A percentile compares a stretch with the other conserved stretches of the same genome.
Evolutionary conservation across 2,113 vertebrate genomes (phyloP).

Genomic region (Caranx melampygus): DNA sequence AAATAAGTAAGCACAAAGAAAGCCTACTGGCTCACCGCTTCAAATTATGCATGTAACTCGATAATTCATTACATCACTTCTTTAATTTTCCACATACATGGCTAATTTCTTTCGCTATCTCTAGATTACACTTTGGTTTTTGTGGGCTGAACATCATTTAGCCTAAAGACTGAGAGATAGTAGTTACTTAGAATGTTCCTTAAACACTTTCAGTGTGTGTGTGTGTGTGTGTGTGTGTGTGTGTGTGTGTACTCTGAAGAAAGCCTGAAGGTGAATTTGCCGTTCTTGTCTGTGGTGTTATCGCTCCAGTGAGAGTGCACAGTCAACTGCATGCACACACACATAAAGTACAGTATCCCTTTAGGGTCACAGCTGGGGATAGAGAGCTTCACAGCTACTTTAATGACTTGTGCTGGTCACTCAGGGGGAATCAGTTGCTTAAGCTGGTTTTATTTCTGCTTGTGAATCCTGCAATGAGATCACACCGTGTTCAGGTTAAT

Average conservation of each 20-base stretch:
- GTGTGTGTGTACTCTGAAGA: background rate
- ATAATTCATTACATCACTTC: conserved; percentile 47
- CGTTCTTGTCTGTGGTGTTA: conserved; percentile 47
- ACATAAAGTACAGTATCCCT: conserved; percentile 16
- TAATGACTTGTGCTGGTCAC: conserved; percentile 54
- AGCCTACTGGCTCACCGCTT: conserved; percentile 31
- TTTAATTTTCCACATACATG: conserved; percentile 40
- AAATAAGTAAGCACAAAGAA: conserved; percentile 5
- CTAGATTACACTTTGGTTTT: conserved; percentile 28
- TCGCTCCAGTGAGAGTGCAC: conserved; percentile 3
- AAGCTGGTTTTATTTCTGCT: background rate
- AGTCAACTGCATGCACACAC: background rate
- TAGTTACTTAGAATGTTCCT: conserved; percentile 39
- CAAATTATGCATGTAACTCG: conserved; percentile 42
- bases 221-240: background rate
- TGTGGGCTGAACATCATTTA: conserved; percentile 18
- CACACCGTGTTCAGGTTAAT: background rate
- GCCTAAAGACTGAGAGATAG: background rate
- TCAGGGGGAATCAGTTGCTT: conserved; percentile 34
- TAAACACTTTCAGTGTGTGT: background rate
- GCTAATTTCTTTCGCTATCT: conserved; percentile 34
- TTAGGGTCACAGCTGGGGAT: conserved; percentile 60
- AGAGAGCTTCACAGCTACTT: conserved; percentile 54
- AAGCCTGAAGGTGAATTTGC: conserved; percentile 50
- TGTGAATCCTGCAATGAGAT: conserved; percentile 4